Evolutionary conservation across 2,113 vertebrate species (phyloP).

Genomic region (Microcebus tavaratra): DNA sequence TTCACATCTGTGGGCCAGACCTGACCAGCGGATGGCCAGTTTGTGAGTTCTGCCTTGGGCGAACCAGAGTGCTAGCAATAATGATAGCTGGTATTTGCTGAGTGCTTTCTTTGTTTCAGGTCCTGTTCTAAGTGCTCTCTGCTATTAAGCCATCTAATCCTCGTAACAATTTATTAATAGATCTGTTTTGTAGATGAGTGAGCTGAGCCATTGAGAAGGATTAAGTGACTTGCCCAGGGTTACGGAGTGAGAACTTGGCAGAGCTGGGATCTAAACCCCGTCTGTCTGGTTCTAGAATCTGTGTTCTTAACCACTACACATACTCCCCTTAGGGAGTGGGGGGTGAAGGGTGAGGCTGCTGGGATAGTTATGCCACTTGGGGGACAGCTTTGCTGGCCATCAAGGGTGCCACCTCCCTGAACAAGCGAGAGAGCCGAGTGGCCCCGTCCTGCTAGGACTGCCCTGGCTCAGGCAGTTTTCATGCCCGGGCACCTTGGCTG

Average conservation of each 20-base stretch:
- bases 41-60: neutral
- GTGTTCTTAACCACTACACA: neutral
- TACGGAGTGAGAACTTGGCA: neutral
- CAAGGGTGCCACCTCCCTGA: neutral
- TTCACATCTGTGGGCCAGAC: neutral
- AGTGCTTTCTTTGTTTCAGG: neutral
- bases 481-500: neutral
- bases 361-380: neutral
- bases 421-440: neutral
- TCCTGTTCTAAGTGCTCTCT: neutral
- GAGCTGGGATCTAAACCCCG: neutral
- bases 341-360: neutral
- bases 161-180: conserved; percentile 33
- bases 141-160: conserved; percentile 53
- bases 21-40: neutral
- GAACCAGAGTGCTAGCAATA: neutral
- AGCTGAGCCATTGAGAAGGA: neutral
- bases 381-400: neutral
- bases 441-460: neutral
- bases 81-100: neutral
- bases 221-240: neutral
- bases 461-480: neutral
- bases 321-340: neutral
- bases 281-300: neutral
- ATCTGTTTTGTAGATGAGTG: conserved; percentile 58